Percentiles rank a stretch among this genome's conserved stretches.
Conservation (phyloP, 2,113 vertebrate genomes). For the Ahaetulla prasina region DNA sequence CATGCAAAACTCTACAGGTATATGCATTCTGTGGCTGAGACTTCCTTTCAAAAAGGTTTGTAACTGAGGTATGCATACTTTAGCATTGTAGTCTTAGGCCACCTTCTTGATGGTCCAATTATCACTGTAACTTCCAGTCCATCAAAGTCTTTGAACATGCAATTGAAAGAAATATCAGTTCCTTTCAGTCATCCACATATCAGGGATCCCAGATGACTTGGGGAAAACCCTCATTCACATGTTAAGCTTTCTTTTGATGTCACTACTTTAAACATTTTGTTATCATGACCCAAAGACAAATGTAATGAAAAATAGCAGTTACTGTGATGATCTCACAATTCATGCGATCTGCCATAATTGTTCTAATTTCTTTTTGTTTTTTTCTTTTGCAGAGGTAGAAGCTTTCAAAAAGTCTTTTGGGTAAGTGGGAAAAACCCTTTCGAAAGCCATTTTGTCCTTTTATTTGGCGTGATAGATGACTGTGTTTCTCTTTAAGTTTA, state of each 20-base stretch:
- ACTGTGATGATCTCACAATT: slow-evolving; percentile 89
- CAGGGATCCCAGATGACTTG: slow-evolving; percentile 84
- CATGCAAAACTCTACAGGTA: slow-evolving; percentile 99
- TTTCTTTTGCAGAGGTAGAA: slow-evolving; percentile 98
- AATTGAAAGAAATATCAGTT: slow-evolving; percentile 87
- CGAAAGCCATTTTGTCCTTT: slow-evolving; percentile 89
- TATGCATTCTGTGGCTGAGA: slow-evolving; percentile 99
- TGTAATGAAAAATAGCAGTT: slow-evolving; percentile 87
- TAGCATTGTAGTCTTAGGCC: slow-evolving; percentile 94
- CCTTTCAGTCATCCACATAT: slow-evolving; percentile 86
- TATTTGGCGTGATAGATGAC: slow-evolving; percentile 99
- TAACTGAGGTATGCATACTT: slow-evolving; percentile 98
- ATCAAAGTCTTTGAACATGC: slow-evolving; percentile 91
- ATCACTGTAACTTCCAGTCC: slow-evolving; percentile 88
- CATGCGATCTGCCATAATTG: slow-evolving; percentile 94
- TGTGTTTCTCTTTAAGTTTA: slow-evolving; percentile 91
- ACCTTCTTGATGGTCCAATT: slow-evolving; percentile 82
- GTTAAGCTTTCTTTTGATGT: slow-evolving; percentile 81
- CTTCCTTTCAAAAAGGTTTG: slow-evolving; percentile 93
- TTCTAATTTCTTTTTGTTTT: slow-evolving; percentile 79
- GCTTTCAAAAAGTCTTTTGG: slow-evolving; percentile 98
- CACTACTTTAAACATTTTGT: slow-evolving; percentile 81
- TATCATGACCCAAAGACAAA: slow-evolving; percentile 89
- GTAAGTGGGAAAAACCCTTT: slow-evolving; percentile 94
- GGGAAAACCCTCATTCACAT: slow-evolving; percentile 77